Conservation (phyloP, 2,888 invertebrate species). For the Leucophenga maculata region DNA sequence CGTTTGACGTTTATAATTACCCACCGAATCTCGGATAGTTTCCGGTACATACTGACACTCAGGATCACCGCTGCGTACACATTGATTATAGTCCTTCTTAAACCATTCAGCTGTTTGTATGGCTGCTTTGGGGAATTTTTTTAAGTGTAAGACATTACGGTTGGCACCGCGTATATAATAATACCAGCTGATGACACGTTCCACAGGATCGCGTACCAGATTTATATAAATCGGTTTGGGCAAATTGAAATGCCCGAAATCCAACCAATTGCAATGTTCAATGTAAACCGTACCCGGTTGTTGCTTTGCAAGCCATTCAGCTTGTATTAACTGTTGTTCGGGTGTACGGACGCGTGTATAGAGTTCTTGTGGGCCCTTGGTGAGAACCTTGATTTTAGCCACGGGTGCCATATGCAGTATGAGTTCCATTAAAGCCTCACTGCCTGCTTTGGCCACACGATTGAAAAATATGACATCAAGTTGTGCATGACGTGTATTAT, state of each 20-base stretch:
- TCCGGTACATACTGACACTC: slow-evolving; percentile 84
- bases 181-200: slow-evolving; percentile 89
- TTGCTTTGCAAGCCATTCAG: background rate
- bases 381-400: background rate
- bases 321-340: slow-evolving; percentile 55
- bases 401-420: slow-evolving; percentile 46
- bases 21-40: slow-evolving; percentile 74
- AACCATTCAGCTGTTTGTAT: slow-evolving; percentile 62
- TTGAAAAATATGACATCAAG: slow-evolving; percentile 88
- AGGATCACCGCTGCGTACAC: slow-evolving; percentile 86
- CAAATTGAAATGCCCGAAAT: slow-evolving; percentile 82
- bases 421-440: slow-evolving; percentile 87
- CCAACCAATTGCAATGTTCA: slow-evolving; percentile 87
- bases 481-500: slow-evolving; percentile 84
- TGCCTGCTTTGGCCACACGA: slow-evolving; percentile 91
- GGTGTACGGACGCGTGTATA: slow-evolving; percentile 37
- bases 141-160: slow-evolving; percentile 78
- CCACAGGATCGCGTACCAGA: slow-evolving; percentile 87
- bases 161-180: slow-evolving; percentile 78
- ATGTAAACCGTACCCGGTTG: slow-evolving; percentile 83
- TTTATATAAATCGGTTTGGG: slow-evolving; percentile 89
- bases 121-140: slow-evolving; percentile 82
- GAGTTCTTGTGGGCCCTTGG: slow-evolving; percentile 33
- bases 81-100: slow-evolving; percentile 84
- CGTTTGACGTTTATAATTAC: slow-evolving; percentile 85